phyloP scores from a whole-genome alignment of 92 coral and sea anemone species.

The Umimayanthus chanpuru region DNA sequence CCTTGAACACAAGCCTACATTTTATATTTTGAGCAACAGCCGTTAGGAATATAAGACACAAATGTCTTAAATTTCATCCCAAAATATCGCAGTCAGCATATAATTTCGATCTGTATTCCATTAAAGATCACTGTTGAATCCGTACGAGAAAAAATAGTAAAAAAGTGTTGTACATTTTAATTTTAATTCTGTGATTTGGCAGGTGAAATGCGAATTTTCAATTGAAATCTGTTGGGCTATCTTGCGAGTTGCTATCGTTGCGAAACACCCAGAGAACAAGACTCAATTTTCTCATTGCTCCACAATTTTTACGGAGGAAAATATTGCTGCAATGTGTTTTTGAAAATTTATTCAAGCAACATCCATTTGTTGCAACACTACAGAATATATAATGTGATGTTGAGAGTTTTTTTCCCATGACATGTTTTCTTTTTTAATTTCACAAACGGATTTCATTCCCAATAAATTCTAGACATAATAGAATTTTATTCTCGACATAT shows the following conservation, averaged over 20 bases:
- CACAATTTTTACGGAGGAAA: too few species aligned
- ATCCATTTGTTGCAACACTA: not conserved
- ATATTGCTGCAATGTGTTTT: too few species aligned
- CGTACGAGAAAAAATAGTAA: not conserved
- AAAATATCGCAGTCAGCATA: conserved; percentile 7
- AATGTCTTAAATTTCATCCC: conserved; percentile 7
- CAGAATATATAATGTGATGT: not conserved
- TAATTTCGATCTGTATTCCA: not conserved
- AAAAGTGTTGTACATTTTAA: not conserved
- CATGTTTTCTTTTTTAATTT: too few species aligned
- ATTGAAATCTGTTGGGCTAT: not conserved
- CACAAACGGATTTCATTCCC: not conserved
- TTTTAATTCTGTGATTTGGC: not conserved
- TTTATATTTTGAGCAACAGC: not conserved
- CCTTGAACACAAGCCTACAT: not conserved
- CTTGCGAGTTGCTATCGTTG: not conserved
- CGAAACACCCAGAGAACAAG: not conserved
- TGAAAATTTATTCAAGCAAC: too few species aligned
- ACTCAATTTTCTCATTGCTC: too few species aligned
- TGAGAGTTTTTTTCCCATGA: not conserved
- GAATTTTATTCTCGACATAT: not conserved
- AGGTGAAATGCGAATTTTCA: conserved; percentile 2
- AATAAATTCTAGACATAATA: not conserved
- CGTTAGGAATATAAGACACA: not conserved
- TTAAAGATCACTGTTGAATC: not conserved